These are phyloP conservation scores for Hypselothyrea guttata DNA, from an alignment of 2,888 invertebrate genomes.

Conservation along the genomic window DNA sequence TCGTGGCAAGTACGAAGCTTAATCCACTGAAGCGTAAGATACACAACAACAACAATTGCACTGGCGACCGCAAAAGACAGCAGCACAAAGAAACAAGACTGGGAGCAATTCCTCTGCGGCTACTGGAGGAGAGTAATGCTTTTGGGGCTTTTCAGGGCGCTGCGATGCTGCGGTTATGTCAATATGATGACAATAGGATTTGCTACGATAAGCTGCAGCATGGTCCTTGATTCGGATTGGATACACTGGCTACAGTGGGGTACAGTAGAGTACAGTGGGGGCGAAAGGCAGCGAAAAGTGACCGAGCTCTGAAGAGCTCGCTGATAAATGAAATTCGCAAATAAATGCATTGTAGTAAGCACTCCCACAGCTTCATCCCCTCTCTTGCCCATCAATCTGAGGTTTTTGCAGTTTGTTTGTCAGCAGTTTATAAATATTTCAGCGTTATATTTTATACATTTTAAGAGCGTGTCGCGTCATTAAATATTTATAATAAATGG, in stretches of 20 bases:
- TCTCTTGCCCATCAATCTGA: not conserved
- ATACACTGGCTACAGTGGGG: too few relatives aligned
- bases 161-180: constrained; percentile 66
- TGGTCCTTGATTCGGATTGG: constrained; percentile 62
- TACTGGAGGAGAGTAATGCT: constrained; percentile 12
- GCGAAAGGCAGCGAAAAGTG: constrained; percentile 17
- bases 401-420: constrained; percentile 41
- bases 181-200: constrained; percentile 76
- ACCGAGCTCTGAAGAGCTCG: constrained; percentile 40
- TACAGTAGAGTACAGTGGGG: too few relatives aligned
- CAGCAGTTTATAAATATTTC: constrained; percentile 64
- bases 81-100: constrained; percentile 52
- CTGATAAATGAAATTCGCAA: constrained; percentile 74
- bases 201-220: constrained; percentile 64
- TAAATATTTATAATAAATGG: too few relatives aligned
- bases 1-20: constrained; percentile 69
- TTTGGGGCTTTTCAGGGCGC: constrained; percentile 4
- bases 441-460: too few relatives aligned
- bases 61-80: constrained; percentile 55
- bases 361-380: not conserved
- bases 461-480: too few relatives aligned
- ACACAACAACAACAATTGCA: constrained; percentile 33
- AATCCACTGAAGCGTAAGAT: constrained; percentile 72
- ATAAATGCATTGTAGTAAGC: constrained; percentile 62
- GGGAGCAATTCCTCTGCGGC: constrained; percentile 58